phyloP scores from a whole-genome alignment of 2,113 vertebrate species.

The Psilopsiagon aurifrons region DNA sequence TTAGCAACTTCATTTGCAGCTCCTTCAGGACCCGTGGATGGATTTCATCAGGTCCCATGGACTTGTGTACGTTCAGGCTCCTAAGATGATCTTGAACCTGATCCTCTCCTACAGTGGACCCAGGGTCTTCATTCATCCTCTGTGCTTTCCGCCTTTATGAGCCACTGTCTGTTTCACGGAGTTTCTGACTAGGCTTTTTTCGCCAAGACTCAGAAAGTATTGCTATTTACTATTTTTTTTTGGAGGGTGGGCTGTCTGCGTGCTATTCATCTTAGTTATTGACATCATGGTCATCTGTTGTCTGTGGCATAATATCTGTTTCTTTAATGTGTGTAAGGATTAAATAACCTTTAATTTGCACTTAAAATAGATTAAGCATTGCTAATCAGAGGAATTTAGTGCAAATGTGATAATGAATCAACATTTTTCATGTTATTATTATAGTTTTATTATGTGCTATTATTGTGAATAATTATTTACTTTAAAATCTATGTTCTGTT shows the following conservation, averaged over 20 bases:
- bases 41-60: not conserved
- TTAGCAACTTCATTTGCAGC: not conserved
- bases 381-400: not conserved
- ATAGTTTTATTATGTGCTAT: not conserved
- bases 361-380: not conserved
- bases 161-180: not conserved
- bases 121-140: too few species aligned
- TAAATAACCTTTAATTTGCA: not conserved
- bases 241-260: fast-evolving
- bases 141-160: not conserved
- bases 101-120: too few species aligned
- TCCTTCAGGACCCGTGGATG: not conserved
- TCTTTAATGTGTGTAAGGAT: not conserved
- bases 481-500: not conserved
- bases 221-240: not conserved
- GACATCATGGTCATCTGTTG: not conserved
- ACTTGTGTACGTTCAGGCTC: too few species aligned
- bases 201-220: not conserved
- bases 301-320: not conserved
- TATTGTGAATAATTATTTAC: not conserved
- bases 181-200: not conserved
- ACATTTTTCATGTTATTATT: not conserved
- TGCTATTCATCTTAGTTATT: not conserved
- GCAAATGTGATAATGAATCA: not conserved
- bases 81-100: too few species aligned